Base-by-base conservation (phyloP, 2,888 invertebrate genomes). In the Amiota communis region DNA sequence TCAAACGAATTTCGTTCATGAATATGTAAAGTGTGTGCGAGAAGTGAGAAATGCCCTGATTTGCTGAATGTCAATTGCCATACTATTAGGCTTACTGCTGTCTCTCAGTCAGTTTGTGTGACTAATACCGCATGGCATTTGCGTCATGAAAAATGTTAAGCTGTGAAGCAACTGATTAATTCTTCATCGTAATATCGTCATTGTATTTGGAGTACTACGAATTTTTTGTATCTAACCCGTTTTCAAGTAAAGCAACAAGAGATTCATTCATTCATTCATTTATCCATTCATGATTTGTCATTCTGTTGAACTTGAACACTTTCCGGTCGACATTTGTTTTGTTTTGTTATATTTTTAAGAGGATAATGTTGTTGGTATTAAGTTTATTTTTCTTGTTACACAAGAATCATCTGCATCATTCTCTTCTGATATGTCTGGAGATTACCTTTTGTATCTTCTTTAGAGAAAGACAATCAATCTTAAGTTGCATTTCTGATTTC, bases 171-270 rank as follows among this genome's bases (percentile, higher is more conserved):
- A 15, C 53, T 53, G 53, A 13, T 13, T 15, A 53, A 15, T 53
- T 53, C 53, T 53, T 53, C 53, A 13, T 53, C 53, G 53, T 53
- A 15, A 15, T 53, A n/a, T 53, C 53, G 53, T 53, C 53, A 53
- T 53, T 59, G 20, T 59, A 4, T 15, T 59, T 15, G 8, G 15
- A 9, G 17, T n/a, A 20, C 59, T 59, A 59, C 17, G 59, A 59
- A 59, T 68, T 68, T 65, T 65, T 6, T 36, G 36, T 36, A 36
- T 36, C 65, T 65, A 65, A 65, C 65, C 65, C 47, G 65, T 65
- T 65, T 59, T 15, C 8, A 15, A 49, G 23, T 2, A 23, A 23
- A 23, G 3, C 1, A 23, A 23, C 1, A 23, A 23, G 3, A 23
- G 3, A 23, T n/a, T n/a, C 1, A 23, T 23, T 23, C 23, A 23